Evolutionary conservation across 2,888 invertebrate genomes (phyloP).

Genomic region (Noctua comes): DNA sequence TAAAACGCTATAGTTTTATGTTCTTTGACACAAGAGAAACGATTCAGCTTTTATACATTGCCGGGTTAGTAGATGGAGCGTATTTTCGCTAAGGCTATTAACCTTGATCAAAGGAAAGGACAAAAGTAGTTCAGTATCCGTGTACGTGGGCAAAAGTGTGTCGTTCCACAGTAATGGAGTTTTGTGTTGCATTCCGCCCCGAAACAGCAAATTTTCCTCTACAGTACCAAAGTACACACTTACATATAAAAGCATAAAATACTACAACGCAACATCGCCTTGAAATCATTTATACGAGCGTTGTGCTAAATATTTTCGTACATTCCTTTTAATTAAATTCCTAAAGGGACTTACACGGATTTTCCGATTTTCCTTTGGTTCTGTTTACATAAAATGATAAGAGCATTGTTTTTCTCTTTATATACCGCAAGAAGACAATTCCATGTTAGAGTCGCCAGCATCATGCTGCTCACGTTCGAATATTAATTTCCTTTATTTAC

Average conservation of each 20-base stretch:
- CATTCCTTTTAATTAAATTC: constrained; percentile 61
- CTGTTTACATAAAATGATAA: constrained; percentile 38
- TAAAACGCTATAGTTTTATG: constrained; percentile 45
- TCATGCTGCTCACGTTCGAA: constrained; percentile 35
- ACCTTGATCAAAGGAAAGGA: constrained; percentile 76
- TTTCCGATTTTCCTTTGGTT: constrained; percentile 28
- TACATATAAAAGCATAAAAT: constrained; percentile 32
- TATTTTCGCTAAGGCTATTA: constrained; percentile 73
- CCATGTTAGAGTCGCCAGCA: constrained; percentile 4
- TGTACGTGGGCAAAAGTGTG: constrained; percentile 65
- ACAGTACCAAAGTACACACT: constrained; percentile 27
- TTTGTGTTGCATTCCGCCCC: constrained; percentile 71
- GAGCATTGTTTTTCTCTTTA: constrained; percentile 29
- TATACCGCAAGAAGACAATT: constrained; percentile 24
- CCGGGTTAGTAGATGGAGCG: constrained; percentile 68
- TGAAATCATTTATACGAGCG: constrained; percentile 48
- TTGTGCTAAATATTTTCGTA: constrained; percentile 47
- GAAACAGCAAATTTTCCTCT: constrained; percentile 45
- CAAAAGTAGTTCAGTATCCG: constrained; percentile 62
- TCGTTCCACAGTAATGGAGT: constrained; percentile 70
- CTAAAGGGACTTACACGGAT: constrained; percentile 28
- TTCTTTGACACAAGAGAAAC: constrained; percentile 29
- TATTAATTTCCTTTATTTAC: constrained; percentile 61
- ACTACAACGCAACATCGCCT: constrained; percentile 36
- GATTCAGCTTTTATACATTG: constrained; percentile 59